Evolutionary conservation across 2,797 vertebrate genomes (phyloP), one percentile per base, ranked within the genome.

Genomic region (Bradypus variegatus): DNA sequence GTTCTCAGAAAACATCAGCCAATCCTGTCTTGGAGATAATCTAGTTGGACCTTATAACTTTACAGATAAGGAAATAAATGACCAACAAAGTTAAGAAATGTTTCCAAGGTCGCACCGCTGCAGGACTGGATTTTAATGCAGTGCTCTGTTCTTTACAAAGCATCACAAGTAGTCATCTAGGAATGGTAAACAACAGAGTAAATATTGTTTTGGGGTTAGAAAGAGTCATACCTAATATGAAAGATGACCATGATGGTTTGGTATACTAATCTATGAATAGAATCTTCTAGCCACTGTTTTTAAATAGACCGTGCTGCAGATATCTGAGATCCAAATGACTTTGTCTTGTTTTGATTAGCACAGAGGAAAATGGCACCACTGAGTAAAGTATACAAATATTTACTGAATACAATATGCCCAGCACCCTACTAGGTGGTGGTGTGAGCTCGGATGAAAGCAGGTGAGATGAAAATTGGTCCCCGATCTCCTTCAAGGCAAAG

Each of bases 401-500:
- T 95, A 88, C 70, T 55, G 83, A 91, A 48, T 72, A 60, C 76
- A 78, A 45, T 75, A 81, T 78, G 83, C 88, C 77, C 90, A 93
- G 77, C 5, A 19, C 64, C 79, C 72, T 95, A 53, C 86, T 72
- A 90, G 91, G 90, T 38, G n/a, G 73, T 92, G 72, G 50, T 85
- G 78, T 91, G 78, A 93, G 83, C 89, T 84, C 8, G 3, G 58
- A 88, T 58, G 67, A 90, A 91, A 93, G 80, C 88, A 92, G 92
- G 91, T 94, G 91, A 96, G 50, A 94, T 93, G 83, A 92, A 96
- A 94, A 95, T 95, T 90, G 91, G 91, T 93, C 95, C 86, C 96
- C 67, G 80, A 41, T 78, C 89, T 91, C 93, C 93, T 89, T 83
- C 72, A 87, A 96, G 90, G 94, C 87, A 95, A 88, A 94, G 41